These are phyloP conservation scores for Maconellicoccus hirsutus DNA, from an alignment of 1,140 invertebrate species.

Conservation along the genomic window DNA sequence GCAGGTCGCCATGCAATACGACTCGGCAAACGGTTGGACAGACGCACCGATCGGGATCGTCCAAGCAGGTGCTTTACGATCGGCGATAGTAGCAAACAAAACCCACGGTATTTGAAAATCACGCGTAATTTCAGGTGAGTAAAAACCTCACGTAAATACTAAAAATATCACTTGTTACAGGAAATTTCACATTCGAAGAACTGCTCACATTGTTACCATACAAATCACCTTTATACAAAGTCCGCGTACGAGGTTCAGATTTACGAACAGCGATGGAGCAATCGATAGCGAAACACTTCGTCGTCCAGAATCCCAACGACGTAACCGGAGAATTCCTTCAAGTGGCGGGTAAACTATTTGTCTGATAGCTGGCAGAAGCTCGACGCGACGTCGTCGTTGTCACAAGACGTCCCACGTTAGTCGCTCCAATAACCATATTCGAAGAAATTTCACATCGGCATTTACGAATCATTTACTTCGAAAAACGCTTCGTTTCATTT, in stretches of 20 bases:
- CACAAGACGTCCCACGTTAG: no score
- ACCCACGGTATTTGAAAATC: no score
- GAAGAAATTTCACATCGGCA: no score
- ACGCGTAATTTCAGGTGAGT: no score
- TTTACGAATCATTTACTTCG: no score
- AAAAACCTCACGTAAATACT: no score
- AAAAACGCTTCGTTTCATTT: no score
- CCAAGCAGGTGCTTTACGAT: slow-evolving; percentile 54
- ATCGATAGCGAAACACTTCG: no score
- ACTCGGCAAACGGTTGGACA: slow-evolving; percentile 49
- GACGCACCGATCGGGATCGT: slow-evolving; percentile 60
- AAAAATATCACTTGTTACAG: no score
- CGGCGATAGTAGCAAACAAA: slow-evolving; percentile 31
- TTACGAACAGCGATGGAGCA: slow-evolving; percentile 27
- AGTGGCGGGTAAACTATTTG: slow-evolving; percentile 13
- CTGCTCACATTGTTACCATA: slow-evolving; percentile 46
- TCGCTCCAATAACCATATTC: no score
- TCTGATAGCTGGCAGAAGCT: no score
- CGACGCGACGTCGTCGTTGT: no score
- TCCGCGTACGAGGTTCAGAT: slow-evolving; percentile 37
- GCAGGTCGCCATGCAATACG: background rate
- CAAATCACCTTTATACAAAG: slow-evolving; percentile 39
- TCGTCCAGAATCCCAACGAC: background rate
- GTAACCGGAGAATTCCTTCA: background rate
- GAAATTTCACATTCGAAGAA: slow-evolving; percentile 43